These are phyloP conservation scores for Centroberyx gerrardi DNA, from an alignment of 2,797 vertebrate genomes.

Conservation along the genomic window DNA sequence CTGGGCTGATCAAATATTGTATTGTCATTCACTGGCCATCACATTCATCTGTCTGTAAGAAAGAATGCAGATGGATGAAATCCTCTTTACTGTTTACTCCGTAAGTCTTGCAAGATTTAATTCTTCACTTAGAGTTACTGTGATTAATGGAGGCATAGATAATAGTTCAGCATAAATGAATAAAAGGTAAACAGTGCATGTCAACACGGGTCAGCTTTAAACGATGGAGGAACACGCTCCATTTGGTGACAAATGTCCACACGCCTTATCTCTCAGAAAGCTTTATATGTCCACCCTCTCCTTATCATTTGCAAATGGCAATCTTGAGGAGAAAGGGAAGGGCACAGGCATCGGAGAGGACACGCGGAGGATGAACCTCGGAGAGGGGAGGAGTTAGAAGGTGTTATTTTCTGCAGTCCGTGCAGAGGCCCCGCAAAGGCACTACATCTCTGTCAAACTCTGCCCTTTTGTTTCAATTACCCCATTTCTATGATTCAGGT, in stretches of 20 bases:
- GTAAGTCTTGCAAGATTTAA: constrained; percentile 39
- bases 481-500: constrained; percentile 80
- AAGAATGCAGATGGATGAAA: constrained; percentile 38
- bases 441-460: constrained; percentile 84
- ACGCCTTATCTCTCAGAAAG: constrained; percentile 75
- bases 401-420: constrained; percentile 82
- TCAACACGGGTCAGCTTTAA: constrained; percentile 78
- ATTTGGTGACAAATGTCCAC: constrained; percentile 82
- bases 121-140: constrained; percentile 58
- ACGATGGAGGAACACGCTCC: constrained; percentile 67
- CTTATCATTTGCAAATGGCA: constrained; percentile 82
- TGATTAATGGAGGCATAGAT: constrained; percentile 80
- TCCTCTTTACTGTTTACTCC: constrained; percentile 25
- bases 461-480: constrained; percentile 86
- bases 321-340: constrained; percentile 74
- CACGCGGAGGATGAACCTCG: constrained; percentile 70
- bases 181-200: constrained; percentile 80
- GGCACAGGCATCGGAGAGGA: constrained; percentile 69
- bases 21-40: constrained; percentile 47
- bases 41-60: constrained; percentile 41
- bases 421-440: constrained; percentile 68
- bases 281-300: constrained; percentile 62
- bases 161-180: constrained; percentile 78
- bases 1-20: constrained; percentile 44
- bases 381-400: constrained; percentile 65